Conservation (phyloP, 1,140 invertebrate genomes). For the Drosophila mauritiana region DNA sequence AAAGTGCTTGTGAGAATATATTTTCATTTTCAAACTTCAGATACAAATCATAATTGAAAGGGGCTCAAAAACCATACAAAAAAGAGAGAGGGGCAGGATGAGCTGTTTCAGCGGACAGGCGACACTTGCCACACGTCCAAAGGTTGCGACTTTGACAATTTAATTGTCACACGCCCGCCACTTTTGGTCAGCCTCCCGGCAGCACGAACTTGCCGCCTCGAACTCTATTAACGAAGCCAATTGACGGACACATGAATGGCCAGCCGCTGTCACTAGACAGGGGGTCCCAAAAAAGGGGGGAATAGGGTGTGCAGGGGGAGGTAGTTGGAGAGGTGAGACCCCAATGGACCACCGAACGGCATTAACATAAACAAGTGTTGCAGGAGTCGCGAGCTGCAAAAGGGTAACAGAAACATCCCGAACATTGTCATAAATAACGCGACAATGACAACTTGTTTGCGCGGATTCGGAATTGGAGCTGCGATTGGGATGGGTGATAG, state of each 20-base stretch:
- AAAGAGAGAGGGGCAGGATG: conserved; percentile 9
- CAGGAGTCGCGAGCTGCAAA: conserved; percentile 36
- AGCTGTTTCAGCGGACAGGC: conserved; percentile 23
- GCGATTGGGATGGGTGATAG: conserved; percentile 21
- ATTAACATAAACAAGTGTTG: conserved; percentile 77
- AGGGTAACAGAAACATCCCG: conserved; percentile 71
- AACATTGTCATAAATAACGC: conserved; percentile 83
- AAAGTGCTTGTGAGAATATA: conserved; percentile 53
- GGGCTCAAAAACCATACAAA: conserved; percentile 3
- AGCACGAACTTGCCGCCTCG: conserved; percentile 62
- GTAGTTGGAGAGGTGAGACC: conserved; percentile 11
- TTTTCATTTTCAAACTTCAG: conserved; percentile 41
- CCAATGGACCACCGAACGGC: conserved; percentile 20
- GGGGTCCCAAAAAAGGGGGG: neutral
- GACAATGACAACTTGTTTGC: conserved; percentile 80
- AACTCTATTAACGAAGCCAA: conserved; percentile 81
- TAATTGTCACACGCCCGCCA: conserved; percentile 82
- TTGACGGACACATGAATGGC: conserved; percentile 81
- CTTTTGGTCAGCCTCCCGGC: conserved; percentile 61
- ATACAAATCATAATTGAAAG: conserved; percentile 80
- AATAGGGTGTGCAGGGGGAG: neutral
- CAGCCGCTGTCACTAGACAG: conserved; percentile 53
- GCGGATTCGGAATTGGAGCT: conserved; percentile 39
- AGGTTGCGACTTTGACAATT: conserved; percentile 74
- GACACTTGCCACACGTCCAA: conserved; percentile 80